Evolutionary conservation across 1,140 invertebrate species (phyloP).

Genomic region (Dendroctonus valens): DNA sequence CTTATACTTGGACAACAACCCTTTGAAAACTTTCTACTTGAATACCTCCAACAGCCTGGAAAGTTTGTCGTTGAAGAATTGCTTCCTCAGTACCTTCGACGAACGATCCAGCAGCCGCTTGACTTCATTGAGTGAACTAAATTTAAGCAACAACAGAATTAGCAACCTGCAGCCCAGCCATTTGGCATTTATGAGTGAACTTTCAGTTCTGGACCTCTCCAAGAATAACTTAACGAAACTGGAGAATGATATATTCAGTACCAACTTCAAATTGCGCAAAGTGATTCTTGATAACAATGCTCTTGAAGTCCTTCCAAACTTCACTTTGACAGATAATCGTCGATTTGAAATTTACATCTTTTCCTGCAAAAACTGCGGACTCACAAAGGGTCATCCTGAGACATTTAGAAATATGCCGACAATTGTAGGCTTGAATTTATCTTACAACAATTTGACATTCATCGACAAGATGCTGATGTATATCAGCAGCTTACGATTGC

Average conservation of each 20-base stretch:
- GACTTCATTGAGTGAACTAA: slow-evolving; percentile 36
- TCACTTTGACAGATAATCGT: slow-evolving; percentile 31
- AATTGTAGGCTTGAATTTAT: slow-evolving; percentile 36
- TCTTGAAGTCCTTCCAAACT: slow-evolving; percentile 42
- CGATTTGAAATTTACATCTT: slow-evolving; percentile 40
- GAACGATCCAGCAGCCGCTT: slow-evolving; percentile 35
- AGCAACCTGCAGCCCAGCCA: slow-evolving; percentile 22
- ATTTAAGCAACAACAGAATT: slow-evolving; percentile 45
- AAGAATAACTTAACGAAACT: slow-evolving; percentile 42
- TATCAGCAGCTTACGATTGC: slow-evolving; percentile 36
- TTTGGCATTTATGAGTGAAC: slow-evolving; percentile 37
- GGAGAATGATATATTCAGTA: slow-evolving; percentile 39
- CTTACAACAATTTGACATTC: slow-evolving; percentile 38
- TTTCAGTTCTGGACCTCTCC: slow-evolving; percentile 43
- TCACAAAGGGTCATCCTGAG: slow-evolving; percentile 26
- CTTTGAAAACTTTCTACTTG: slow-evolving; percentile 37
- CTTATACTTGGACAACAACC: slow-evolving; percentile 44
- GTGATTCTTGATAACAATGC: slow-evolving; percentile 44
- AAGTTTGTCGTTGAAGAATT: slow-evolving; percentile 41
- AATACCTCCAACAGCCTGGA: slow-evolving; percentile 40
- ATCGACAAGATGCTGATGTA: slow-evolving; percentile 36
- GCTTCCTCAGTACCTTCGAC: slow-evolving; percentile 40
- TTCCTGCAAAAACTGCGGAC: slow-evolving; percentile 44
- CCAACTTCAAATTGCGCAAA: slow-evolving; percentile 39
- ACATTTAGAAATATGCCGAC: slow-evolving; percentile 40